Evolutionary conservation across 37 sponge, comb jelly and placozoan genomes (phyloP).

Genomic region (Sycon ciliatum): DNA sequence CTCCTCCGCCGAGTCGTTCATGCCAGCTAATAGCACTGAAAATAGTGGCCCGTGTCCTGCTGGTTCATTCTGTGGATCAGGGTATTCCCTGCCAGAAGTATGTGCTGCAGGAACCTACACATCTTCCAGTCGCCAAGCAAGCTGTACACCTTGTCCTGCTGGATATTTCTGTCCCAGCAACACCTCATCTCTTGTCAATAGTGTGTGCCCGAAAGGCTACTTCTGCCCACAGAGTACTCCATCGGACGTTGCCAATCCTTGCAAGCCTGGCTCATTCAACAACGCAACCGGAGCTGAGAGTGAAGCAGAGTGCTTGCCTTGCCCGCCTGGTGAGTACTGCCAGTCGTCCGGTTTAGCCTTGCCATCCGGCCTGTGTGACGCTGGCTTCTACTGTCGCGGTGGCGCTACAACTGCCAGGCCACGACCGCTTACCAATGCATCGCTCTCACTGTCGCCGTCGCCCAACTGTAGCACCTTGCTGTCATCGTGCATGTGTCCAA

Average conservation of each 20-base stretch:
- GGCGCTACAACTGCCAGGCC: not conserved
- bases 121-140: not conserved
- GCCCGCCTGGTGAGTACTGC: constrained; percentile 18
- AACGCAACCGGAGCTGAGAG: not conserved
- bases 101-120: not conserved
- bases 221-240: constrained; percentile 23
- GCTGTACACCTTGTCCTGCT: not conserved
- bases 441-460: too few species aligned
- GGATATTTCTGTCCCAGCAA: not conserved
- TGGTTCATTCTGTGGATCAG: not conserved
- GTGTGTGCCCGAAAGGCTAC: constrained; percentile 21
- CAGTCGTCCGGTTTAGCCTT: not conserved
- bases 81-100: not conserved
- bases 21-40: not conserved
- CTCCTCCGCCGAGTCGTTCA: not conserved
- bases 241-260: not conserved
- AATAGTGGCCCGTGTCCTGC: not conserved
- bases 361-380: constrained; percentile 17
- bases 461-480: too few species aligned
- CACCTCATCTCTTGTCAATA: not conserved
- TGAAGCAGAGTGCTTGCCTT: not conserved
- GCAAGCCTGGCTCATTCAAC: not conserved
- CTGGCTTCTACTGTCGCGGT: constrained; percentile 19
- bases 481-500: not conserved
- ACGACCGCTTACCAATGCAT: not conserved